Evolutionary conservation across 2,888 invertebrate genomes (phyloP), one percentile per base, ranked within the genome.

Genomic region (Lasiommata megera): DNA sequence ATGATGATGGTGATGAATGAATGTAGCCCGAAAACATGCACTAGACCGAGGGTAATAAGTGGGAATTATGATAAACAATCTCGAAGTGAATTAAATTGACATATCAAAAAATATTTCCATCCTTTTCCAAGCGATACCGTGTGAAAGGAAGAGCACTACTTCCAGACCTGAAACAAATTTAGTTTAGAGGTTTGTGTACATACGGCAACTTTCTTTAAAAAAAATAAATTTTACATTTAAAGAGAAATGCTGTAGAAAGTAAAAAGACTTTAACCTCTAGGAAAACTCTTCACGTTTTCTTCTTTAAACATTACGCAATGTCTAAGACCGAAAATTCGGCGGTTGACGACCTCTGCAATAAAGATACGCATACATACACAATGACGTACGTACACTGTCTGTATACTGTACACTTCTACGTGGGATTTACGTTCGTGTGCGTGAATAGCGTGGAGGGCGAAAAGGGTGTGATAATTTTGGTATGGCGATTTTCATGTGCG

Each of bases 321-420:
- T 72, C 71, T 73, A 73, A 72, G 72, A 67, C 72, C 73, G 68
- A 75, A 77, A 74, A 66, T 77, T 77, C 69, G 76, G 71, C 71
- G 77, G 76, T 77, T 74, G 69, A 51, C 67, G 77, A 72, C 73
- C 77, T 68, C 59, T 48, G 65, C 66, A 65, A 68, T 63, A 67
- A 63, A 61, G 12, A 29, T 55, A 56, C 62, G 62, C 72, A 62
- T 70, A 70, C 68, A 67, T 58, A 44, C 36, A 41, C 52, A 46
- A 51, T 38, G 60, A 46, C 64, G 63, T 63, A 60, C 23, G 28
- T 64, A 67, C 66, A 66, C 51, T 67, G 56, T 74, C 61, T 62
- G 55, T 67, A 71, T 66, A 66, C 61, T 40, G 58, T 55, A 56
- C 66, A 43, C 67, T 67, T 65, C 64, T 65, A 59, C 11, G 50